Conservation (phyloP, 2,113 vertebrate genomes). For the Isichthys henryi region DNA sequence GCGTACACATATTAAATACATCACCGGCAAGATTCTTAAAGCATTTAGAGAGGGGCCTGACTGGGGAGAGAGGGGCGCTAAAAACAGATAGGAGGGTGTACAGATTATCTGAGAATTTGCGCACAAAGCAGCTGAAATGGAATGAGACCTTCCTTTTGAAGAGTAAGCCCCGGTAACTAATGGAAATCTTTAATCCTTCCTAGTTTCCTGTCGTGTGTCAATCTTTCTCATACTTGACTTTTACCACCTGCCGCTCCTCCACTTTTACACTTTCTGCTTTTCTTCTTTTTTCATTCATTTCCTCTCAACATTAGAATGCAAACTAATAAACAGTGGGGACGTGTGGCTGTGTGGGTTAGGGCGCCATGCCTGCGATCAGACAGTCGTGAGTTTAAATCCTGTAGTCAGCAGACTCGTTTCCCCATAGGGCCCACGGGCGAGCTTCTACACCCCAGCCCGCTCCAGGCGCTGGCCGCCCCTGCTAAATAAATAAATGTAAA, state of each 20-base stretch:
- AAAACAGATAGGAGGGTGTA: slow-evolving; percentile 14
- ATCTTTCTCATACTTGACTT: slow-evolving; percentile 20
- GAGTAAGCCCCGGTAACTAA: slow-evolving; percentile 19
- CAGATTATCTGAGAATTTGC: slow-evolving; percentile 27
- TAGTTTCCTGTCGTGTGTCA: slow-evolving; percentile 26
- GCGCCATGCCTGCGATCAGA: background rate
- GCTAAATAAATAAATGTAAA: background rate
- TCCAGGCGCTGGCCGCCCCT: background rate
- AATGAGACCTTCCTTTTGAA: slow-evolving; percentile 13
- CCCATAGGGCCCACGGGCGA: background rate
- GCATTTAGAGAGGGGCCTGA: background rate
- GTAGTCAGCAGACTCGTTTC: background rate
- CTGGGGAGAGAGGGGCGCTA: background rate
- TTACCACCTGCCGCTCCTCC: background rate
- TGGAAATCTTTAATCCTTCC: slow-evolving; percentile 24
- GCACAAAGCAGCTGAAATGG: slow-evolving; percentile 25
- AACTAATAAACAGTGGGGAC: background rate
- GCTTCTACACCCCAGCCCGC: background rate
- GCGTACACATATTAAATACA: slow-evolving; percentile 7
- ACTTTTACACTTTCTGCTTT: slow-evolving; percentile 18
- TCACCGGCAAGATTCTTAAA: slow-evolving; percentile 32
- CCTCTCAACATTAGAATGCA: background rate
- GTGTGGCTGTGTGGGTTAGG: background rate
- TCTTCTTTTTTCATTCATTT: background rate
- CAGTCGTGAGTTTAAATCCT: background rate